Evolutionary conservation across 1,140 invertebrate species (phyloP).

Genomic region (Bombyx mori): DNA sequence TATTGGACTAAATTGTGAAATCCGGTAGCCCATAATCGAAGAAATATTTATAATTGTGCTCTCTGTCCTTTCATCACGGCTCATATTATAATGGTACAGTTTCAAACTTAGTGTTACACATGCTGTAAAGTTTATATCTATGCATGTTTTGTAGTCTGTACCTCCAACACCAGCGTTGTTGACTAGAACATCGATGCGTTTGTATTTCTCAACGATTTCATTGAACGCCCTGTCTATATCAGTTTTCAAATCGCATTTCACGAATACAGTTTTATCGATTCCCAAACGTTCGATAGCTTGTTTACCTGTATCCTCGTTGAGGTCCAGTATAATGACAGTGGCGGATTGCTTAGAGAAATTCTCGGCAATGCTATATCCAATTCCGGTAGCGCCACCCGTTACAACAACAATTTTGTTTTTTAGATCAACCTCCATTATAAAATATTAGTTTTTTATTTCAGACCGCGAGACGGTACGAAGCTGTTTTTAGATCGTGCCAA

Average conservation of each 20-base stretch:
- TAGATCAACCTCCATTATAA: not conserved
- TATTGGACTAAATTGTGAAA: not conserved
- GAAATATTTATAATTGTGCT: not conserved
- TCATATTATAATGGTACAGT: not conserved
- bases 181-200: not conserved
- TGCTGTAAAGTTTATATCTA: not conserved
- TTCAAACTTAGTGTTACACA: not conserved
- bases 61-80: not conserved
- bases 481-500: too few species aligned
- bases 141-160: not conserved
- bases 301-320: not conserved
- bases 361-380: not conserved
- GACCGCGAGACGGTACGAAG: too few species aligned
- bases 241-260: not conserved
- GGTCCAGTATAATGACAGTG: constrained; percentile 1
- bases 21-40: not conserved
- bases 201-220: not conserved
- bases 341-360: not conserved
- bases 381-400: not conserved
- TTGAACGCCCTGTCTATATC: not conserved
- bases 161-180: not conserved
- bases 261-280: not conserved
- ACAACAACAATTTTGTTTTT: not conserved
- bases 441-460: too few species aligned
- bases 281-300: not conserved